Conservation (phyloP, 2,888 invertebrate genomes). For the Hydrotaea cyrtoneurina region DNA sequence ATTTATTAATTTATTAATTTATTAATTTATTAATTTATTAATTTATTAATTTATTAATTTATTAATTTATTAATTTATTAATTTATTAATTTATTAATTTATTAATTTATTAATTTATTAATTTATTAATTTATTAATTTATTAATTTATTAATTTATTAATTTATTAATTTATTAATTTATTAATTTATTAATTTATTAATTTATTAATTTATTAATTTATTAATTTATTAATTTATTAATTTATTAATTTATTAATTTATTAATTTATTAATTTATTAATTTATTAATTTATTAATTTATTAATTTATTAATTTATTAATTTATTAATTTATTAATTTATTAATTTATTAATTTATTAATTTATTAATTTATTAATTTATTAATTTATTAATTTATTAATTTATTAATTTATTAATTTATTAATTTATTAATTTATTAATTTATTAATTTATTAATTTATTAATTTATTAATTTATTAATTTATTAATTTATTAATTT, state of each 20-base stretch:
- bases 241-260: constrained; percentile 1
- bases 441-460: constrained; percentile 1
- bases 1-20: constrained; percentile 1
- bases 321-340: constrained; percentile 1
- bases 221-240: constrained; percentile 1
- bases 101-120: constrained; percentile 1
- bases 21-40: constrained; percentile 1
- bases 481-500: constrained; percentile 1
- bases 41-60: constrained; percentile 1
- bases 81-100: constrained; percentile 1
- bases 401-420: constrained; percentile 1
- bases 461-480: constrained; percentile 1
- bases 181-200: constrained; percentile 1
- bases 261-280: constrained; percentile 1
- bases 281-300: constrained; percentile 1
- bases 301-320: constrained; percentile 1
- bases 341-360: constrained; percentile 1
- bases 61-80: constrained; percentile 1
- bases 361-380: constrained; percentile 1
- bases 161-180: constrained; percentile 1
- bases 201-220: constrained; percentile 1
- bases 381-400: constrained; percentile 1
- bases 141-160: constrained; percentile 1
- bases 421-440: constrained; percentile 1
- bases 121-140: constrained; percentile 1